Base-by-base conservation (phyloP, 2,888 invertebrate genomes). In the Tuberolachnus salignus region DNA sequence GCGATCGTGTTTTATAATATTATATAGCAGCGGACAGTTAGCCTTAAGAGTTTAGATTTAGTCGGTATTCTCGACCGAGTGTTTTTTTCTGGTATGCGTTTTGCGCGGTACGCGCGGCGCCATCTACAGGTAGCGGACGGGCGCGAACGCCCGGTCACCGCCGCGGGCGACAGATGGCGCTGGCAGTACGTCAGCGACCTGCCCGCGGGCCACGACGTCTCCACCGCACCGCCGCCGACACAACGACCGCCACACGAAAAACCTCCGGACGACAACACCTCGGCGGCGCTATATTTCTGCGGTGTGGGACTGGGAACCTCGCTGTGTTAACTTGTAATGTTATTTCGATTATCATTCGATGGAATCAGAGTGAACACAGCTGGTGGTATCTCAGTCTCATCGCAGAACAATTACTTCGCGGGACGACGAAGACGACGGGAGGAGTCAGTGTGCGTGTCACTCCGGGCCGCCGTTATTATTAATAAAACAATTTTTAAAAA, bases 351-450 rank as follows among this genome's bases (percentile, higher is more conserved):
- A 86, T 86, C 86, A 87, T 87, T 75, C 66, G 57, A 67, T 46
- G 69, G 69, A 59, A 88, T 85, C 85, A 85, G 89, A 93, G 94
- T 95, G 95, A 95, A 95, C 95, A 95, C 95, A 95, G 95, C 95
- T 95, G 95, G 95, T 95, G 95, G 95, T 95, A 95, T 95, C 95
- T 94, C 95, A 95, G 94, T 94, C 86, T 85, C 87, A 86, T 85
- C 84, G 83, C 85, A 84, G 87, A 84, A 67, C 73, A 78, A 78
- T 34, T n/a, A 3, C 78, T 78, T 34, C 78, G 44, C 78, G 44
- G 66, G 34, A n/a, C 21, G 6, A 51, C 19, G 3, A 34, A 3
- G 13, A 34, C 44, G n/a, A 3, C 44, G 44, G 14, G 6, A 6
- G 34, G 6, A 6, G 6, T 13, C 51, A 2, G 16, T 8, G 3